phyloP scores from a whole-genome alignment of 1,140 invertebrate genomes.

The Psilanteris sp. region DNA sequence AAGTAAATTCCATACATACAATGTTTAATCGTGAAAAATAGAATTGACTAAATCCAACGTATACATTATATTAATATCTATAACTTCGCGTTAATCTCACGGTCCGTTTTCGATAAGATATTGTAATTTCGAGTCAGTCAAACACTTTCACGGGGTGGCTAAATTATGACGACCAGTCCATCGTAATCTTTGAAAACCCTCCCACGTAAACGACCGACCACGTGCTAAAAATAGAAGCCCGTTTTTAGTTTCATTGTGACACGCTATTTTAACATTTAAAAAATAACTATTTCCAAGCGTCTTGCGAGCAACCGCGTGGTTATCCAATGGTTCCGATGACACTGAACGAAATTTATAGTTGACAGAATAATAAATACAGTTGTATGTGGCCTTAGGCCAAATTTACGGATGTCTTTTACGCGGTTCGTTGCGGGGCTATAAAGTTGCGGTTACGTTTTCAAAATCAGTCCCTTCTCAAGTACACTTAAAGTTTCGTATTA shows the following conservation, averaged over 20 bases:
- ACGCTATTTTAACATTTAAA: slow-evolving; percentile 26
- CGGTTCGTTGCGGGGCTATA: not conserved
- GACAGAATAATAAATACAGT: slow-evolving; percentile 30
- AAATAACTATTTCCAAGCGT: slow-evolving; percentile 12
- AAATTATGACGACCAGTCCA: slow-evolving; percentile 4
- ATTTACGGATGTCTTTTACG: slow-evolving; percentile 19
- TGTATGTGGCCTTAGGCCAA: slow-evolving; percentile 33
- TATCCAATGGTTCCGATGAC: slow-evolving; percentile 26
- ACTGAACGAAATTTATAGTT: slow-evolving; percentile 40
- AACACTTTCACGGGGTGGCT: slow-evolving; percentile 3
- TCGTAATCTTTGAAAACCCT: slow-evolving; percentile 23
- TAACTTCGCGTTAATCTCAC: too few relatives aligned
- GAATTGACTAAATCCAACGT: too few relatives aligned
- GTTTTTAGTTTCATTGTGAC: slow-evolving; percentile 18
- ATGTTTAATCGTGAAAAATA: too few relatives aligned
- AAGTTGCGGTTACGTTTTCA: slow-evolving; percentile 3
- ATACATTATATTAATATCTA: too few relatives aligned
- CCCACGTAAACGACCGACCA: slow-evolving; percentile 30
- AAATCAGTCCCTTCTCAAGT: not conserved
- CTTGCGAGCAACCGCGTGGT: not conserved
- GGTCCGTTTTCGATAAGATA: too few relatives aligned
- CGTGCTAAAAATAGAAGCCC: slow-evolving; percentile 9
- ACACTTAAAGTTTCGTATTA: too few relatives aligned
- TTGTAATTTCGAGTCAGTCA: slow-evolving; percentile 2
- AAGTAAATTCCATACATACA: too few relatives aligned